Conservation (phyloP, 1,140 invertebrate genomes). For the Heliconius himera region DNA sequence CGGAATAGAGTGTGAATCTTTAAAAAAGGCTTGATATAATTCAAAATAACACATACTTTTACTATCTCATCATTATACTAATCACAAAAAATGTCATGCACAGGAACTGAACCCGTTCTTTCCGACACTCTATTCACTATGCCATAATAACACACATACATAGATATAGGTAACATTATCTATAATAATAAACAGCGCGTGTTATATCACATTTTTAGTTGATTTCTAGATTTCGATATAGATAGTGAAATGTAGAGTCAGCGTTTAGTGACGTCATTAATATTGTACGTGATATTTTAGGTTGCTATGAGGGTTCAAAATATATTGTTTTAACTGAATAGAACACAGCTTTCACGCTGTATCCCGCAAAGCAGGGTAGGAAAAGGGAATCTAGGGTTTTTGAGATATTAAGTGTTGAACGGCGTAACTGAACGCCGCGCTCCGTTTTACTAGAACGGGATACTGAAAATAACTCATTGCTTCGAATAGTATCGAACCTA, state of each 20-base stretch:
- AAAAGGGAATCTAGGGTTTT: not conserved
- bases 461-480: too few relatives aligned
- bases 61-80: too few relatives aligned
- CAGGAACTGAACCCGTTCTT: too few relatives aligned
- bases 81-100: too few relatives aligned
- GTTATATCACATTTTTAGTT: not conserved
- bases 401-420: not conserved
- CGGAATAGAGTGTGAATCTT: too few relatives aligned
- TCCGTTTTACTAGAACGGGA: too few relatives aligned
- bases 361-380: too few relatives aligned
- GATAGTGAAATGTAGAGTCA: not conserved
- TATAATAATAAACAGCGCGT: not conserved
- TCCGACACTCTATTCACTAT: too few relatives aligned
- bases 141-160: not conserved
- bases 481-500: not conserved
- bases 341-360: not conserved
- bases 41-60: too few relatives aligned
- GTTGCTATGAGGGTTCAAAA: not conserved
- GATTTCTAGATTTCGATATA: not conserved
- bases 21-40: too few relatives aligned
- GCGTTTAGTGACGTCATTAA: not conserved
- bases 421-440: too few relatives aligned
- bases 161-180: not conserved
- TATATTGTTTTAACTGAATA: not conserved
- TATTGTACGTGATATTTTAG: not conserved